These are phyloP conservation scores for Schizopygopsis malacanthus DNA, from an alignment of 2,797 vertebrate genomes.

Conservation along the genomic window DNA sequence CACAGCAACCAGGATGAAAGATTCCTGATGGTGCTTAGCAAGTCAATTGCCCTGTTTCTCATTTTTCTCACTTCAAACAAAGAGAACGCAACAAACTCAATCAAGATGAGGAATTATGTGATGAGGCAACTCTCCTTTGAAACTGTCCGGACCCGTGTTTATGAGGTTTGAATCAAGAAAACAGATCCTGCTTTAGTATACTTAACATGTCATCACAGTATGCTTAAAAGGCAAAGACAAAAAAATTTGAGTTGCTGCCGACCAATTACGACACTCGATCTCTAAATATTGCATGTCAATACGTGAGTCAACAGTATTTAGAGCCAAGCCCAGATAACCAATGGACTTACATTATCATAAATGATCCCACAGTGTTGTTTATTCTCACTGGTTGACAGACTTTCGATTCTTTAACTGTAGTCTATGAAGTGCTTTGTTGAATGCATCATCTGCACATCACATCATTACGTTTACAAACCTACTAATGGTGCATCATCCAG, in stretches of 20 bases:
- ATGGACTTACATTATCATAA: neutral
- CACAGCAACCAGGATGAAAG: slow-evolving; percentile 62
- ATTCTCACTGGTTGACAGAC: neutral
- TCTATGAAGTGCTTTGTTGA: neutral
- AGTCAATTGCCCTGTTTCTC: slow-evolving; percentile 50
- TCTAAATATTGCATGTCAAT: slow-evolving; percentile 21
- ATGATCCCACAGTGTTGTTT: neutral
- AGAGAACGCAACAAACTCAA: slow-evolving; percentile 25
- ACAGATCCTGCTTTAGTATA: neutral
- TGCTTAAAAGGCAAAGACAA: slow-evolving; percentile 1
- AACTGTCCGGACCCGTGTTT: neutral
- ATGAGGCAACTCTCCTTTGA: slow-evolving; percentile 7
- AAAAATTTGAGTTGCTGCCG: neutral
- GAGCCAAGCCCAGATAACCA: slow-evolving; percentile 7
- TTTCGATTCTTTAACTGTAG: neutral
- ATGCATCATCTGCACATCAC: too few species aligned
- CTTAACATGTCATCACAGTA: slow-evolving; percentile 12
- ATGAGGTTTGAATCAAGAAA: slow-evolving; percentile 12
- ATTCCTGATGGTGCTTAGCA: slow-evolving; percentile 51
- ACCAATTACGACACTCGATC: slow-evolving; percentile 2
- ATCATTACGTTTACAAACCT: neutral
- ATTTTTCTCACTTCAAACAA: slow-evolving; percentile 55
- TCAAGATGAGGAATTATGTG: neutral
- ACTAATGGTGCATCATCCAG: neutral
- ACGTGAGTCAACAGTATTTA: neutral